Evolutionary conservation across 2,888 invertebrate species (phyloP), one percentile per base, ranked within the genome.

Genomic region (Ferrisia virgata): DNA sequence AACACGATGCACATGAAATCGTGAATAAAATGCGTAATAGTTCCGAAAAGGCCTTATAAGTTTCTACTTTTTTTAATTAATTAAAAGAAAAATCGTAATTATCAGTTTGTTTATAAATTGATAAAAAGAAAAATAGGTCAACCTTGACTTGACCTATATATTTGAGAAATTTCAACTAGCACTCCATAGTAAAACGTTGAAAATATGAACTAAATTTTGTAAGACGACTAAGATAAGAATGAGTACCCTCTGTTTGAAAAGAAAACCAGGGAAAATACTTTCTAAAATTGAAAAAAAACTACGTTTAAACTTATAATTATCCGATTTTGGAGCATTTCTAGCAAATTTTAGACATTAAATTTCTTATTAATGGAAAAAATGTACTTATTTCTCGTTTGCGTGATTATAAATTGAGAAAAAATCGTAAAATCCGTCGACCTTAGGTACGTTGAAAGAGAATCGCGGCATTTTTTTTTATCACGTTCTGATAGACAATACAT

Each of bases 401-500:
- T 2, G 11, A 5, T 1, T n/a, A 28, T 0, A 3, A 64, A 53
- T n/a, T 22, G 22, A 4, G 31, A 31, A 33, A 72, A 72, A 72
- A 3, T 33, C 5, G 3, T 64, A 11, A 25, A 64, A 64, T 3
- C 9, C 9, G 11, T 64, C 25, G 28, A 64, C 58, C n/a, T 3
- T 4, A 72, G 2, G 9, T n/a, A 22, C 72, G 72, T 72, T 33
- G 72, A 72, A 36, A 72, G 33, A 33, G 33, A 72, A 72, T 72
- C 33, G 72, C 72, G 72, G 72, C 18, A 72, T 72, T 72, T 72
- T 72, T n/a, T 28, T 25, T 72, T 72, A 72, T 72, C 72, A 72
- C 72, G 72, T 72, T 72, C 33, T 72, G 69, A 69, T 69, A 69
- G 69, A 69, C 69, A 69, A 53, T 53, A 53, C 53, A 53, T 53